Conservation (phyloP, 2,113 vertebrate genomes). For the Chrysemys picta region DNA sequence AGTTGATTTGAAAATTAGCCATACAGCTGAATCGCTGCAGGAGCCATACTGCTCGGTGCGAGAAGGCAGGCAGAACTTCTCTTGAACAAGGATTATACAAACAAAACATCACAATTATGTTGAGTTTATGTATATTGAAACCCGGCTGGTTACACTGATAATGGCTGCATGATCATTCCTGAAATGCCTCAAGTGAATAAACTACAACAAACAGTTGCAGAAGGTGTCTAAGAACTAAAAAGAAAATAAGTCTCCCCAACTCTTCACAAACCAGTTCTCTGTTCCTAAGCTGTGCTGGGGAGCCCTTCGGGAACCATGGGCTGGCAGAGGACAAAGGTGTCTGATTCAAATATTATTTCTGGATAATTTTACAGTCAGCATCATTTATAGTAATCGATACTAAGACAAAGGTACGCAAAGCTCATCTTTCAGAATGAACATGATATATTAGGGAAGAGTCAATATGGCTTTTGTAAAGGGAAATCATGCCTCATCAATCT, state of each 20-base stretch:
- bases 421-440: neutral
- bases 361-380: neutral
- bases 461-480: neutral
- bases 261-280: neutral
- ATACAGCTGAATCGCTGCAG: constrained; percentile 65
- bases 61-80: constrained; percentile 34
- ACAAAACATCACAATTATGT: constrained; percentile 59
- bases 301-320: neutral
- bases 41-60: constrained; percentile 13
- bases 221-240: constrained; percentile 42
- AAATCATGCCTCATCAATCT: neutral
- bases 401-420: neutral
- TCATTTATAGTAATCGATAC: neutral
- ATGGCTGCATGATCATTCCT: constrained; percentile 68
- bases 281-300: neutral
- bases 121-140: constrained; percentile 70
- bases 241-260: neutral
- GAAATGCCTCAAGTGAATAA: constrained; percentile 52
- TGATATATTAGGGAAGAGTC: neutral
- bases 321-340: neutral
- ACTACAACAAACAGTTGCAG: constrained; percentile 29
- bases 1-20: constrained; percentile 71
- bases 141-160: constrained; percentile 64
- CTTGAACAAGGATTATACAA: constrained; percentile 58
- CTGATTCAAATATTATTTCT: neutral